Evolutionary conservation across 2,888 invertebrate genomes (phyloP).

Genomic region (Chydorus sphaericus): DNA sequence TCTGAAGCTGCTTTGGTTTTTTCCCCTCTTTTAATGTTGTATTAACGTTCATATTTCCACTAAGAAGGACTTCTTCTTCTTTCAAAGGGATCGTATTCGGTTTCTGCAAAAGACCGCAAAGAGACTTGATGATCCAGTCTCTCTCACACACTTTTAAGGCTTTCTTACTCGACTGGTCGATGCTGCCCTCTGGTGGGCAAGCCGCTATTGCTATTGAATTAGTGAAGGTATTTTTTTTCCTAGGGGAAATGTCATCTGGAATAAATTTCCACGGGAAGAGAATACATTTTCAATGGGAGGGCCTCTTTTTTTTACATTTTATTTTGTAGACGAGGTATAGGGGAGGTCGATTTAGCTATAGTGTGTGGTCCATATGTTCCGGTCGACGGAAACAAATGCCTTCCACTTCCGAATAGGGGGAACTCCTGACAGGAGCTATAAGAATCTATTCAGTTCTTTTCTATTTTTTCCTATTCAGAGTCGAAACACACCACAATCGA

Average conservation of each 20-base stretch:
- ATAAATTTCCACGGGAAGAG: conserved; percentile 1
- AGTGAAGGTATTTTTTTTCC: too few relatives aligned
- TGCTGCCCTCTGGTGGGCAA: conserved; percentile 1
- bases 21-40: too few relatives aligned
- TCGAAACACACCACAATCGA: too few relatives aligned
- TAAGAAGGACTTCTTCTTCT: neutral
- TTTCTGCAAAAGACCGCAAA: neutral
- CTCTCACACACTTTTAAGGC: conserved; percentile 4
- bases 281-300: too few relatives aligned
- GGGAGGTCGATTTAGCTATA: neutral
- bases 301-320: neutral
- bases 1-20: neutral
- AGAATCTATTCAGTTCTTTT: too few relatives aligned
- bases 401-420: too few relatives aligned
- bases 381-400: too few relatives aligned
- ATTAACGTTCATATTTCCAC: neutral
- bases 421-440: too few relatives aligned
- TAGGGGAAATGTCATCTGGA: conserved; percentile 8
- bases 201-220: neutral
- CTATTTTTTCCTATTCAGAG: too few relatives aligned
- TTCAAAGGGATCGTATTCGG: neutral
- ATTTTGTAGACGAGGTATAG: neutral
- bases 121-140: neutral
- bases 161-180: neutral
- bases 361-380: too few relatives aligned